Evolutionary conservation across 2,797 vertebrate genomes (phyloP), one percentile per base, ranked within the genome.

Genomic region (Diglossa cyanea): DNA sequence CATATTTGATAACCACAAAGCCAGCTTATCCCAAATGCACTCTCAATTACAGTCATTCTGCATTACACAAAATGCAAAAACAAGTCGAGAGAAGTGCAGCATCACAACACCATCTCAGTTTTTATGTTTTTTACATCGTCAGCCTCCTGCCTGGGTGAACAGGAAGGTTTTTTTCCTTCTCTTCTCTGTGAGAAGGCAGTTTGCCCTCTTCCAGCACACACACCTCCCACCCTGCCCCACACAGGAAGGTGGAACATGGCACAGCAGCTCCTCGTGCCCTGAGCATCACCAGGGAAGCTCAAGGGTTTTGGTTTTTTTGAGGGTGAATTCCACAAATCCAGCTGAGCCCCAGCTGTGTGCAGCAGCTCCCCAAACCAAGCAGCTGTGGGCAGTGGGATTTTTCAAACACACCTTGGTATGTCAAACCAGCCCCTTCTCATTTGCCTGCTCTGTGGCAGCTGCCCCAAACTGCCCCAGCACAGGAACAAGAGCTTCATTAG

Each of bases 331-430:
- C 6, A 25, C 26, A 62, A 23, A 5, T 0, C 8, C 55, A 77
- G 39, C 25, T 30, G 45, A 77, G 47, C 23, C 50, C 7, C n/a
- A 44, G 30, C 63, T 8, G 35, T 19, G 58, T 2, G 30, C 4
- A 11, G 14, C 1, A 1, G 0, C n/a, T 26, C 18, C 12, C 48
- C 9, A n/a, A 45, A 11, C 13, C 19, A 18, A 9, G 23, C 23
- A 48, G 12, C 3, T 42, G 50, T 6, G 48, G 19, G 37, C 12
- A 77, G 54, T 0, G 18, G n/a, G 7, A 37, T 30, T 47, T 14
- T 2, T 3, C 6, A 0, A 19, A 10, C 70, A 40, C 8, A 28
- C 25, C 47, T 1, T 2, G 17, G 4, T 0, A 1, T 0, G 9
- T 8, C 5, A 14, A 31, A 33, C 5, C 72, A 31, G 42, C 31